Evolutionary conservation across 37 sponge, comb jelly and placozoan species (phyloP), one percentile per base, ranked within the genome.

Genomic region (Amphimedon queenslandica): DNA sequence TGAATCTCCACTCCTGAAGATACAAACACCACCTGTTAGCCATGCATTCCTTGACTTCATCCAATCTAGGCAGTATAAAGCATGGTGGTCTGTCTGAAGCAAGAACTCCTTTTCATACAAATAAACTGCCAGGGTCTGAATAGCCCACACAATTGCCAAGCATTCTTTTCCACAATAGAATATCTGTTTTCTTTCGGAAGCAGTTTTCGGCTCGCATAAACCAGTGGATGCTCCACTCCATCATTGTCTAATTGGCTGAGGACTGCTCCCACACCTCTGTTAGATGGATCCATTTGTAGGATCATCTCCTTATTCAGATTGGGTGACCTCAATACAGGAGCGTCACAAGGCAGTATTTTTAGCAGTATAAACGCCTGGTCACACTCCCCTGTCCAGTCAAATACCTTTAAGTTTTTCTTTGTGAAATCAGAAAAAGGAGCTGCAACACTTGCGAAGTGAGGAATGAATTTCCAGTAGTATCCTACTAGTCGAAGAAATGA

Each of bases 151-250:
- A 42, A 82, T 77, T 1, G 84, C 77, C 38, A 82, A 70, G 42
- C 84, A 82, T 55, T 81, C 68, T 80, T 80, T 56, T 82, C 84
- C 20, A 82, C 64, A 8, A 70, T 82, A 1, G 77, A 39, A 53
- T 76, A 82, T 2, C 37, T 33, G 39, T 77, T 55, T 40, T 82
- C 84, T 20, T 72, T 2, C 18, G 63, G 63, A 2, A 82, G 72
- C 10, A 82, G 37, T 60, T 82, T 82, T 16, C 77, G 58, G 28
- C 77, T 70, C 32, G 30, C 70, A 47, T 63, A 82, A n/a, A 47
- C 84, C 4, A 82, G 63, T 28, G 84, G 84, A 39, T 82, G 84
- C 23, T 82, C 84, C 1, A 24, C 63, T 18, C 77, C 77, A 37
- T 67, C 64, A 20, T 42, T 41, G 25, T 57, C 77, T 8, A n/a